Evolutionary conservation across 2,113 vertebrate species (phyloP).

Genomic region (Meles meles): DNA sequence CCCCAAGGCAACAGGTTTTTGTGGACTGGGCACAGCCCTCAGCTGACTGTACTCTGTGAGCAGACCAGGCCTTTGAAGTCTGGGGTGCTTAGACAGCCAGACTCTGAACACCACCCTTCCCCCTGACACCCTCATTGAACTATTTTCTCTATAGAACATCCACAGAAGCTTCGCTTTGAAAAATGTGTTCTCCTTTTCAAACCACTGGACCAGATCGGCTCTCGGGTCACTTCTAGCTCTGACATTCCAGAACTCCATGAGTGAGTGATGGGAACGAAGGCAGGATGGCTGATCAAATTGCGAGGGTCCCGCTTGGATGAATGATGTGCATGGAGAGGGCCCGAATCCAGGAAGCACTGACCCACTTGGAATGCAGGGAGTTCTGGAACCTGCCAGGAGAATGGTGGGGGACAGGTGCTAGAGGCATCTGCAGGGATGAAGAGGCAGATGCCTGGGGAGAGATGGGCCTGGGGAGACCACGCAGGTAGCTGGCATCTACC

Average conservation of each 20-base stretch:
- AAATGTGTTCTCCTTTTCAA: neutral
- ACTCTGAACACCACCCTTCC: neutral
- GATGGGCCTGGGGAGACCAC: neutral
- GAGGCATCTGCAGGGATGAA: neutral
- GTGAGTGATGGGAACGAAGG: neutral
- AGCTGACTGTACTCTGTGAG: neutral
- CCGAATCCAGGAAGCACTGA: too few species aligned
- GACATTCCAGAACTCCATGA: neutral
- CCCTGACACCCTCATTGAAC: neutral
- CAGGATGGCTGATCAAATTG: neutral
- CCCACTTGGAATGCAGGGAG: neutral
- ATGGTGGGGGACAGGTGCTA: neutral
- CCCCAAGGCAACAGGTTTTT: neutral
- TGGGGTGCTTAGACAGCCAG: neutral
- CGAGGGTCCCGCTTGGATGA: neutral
- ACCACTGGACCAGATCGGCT: neutral
- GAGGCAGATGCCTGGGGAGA: too few species aligned
- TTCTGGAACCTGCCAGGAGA: neutral
- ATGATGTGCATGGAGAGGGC: neutral
- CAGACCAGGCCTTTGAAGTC: neutral
- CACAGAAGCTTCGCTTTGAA: conserved; percentile 6
- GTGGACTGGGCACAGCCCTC: neutral
- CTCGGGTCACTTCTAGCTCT: neutral
- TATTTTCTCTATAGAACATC: neutral
- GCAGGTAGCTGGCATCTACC: accelerated